phyloP scores from a whole-genome alignment of 2,888 invertebrate genomes.

The Drosophila anomalata region DNA sequence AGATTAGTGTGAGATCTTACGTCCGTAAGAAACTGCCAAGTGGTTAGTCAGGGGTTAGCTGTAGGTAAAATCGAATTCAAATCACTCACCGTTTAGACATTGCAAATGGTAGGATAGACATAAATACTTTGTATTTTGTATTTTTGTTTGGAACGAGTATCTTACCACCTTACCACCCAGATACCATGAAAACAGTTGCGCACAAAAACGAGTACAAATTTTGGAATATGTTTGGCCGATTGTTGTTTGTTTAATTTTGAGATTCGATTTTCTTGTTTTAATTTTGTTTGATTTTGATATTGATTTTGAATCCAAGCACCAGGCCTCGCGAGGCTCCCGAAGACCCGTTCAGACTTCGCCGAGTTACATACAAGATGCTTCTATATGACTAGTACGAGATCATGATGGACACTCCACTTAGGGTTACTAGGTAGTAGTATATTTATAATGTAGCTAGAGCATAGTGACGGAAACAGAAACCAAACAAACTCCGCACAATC shows the following conservation, averaged over 20 bases:
- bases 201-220: constrained; percentile 65
- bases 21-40: constrained; percentile 39
- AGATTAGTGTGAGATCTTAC: constrained; percentile 50
- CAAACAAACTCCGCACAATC: constrained; percentile 40
- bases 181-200: constrained; percentile 81
- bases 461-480: constrained; percentile 48
- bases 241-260: constrained; percentile 37
- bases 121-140: constrained; percentile 33
- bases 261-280: constrained; percentile 35
- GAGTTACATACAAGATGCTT: constrained; percentile 68
- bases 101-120: constrained; percentile 81
- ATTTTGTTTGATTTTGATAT: constrained; percentile 39
- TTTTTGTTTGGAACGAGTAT: constrained; percentile 27
- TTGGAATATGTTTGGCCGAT: constrained; percentile 68
- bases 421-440: constrained; percentile 41
- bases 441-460: constrained; percentile 30
- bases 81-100: constrained; percentile 84
- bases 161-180: constrained; percentile 67
- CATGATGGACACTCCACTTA: constrained; percentile 53
- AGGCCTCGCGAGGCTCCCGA: constrained; percentile 71
- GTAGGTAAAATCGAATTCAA: constrained; percentile 70
- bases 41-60: constrained; percentile 36
- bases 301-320: constrained; percentile 78
- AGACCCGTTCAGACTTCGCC: constrained; percentile 47
- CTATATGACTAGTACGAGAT: constrained; percentile 48